Conservation (phyloP, 2,888 invertebrate genomes). For the Parapristionchus giblindavisi region DNA sequence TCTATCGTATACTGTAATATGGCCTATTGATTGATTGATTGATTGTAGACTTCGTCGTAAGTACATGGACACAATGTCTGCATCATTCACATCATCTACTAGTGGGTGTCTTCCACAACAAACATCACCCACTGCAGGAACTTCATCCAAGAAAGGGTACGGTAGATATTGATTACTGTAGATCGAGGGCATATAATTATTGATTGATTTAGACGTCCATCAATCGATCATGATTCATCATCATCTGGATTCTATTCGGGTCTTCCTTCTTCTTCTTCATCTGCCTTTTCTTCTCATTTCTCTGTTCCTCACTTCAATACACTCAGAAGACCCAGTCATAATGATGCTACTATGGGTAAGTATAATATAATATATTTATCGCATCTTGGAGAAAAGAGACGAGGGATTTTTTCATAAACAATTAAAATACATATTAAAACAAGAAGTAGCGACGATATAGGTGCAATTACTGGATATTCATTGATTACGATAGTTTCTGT, state of each 20-base stretch:
- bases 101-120: not conserved
- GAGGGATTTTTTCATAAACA: no score
- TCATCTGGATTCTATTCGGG: constrained; percentile 38
- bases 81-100: not conserved
- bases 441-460: not conserved
- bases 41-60: constrained; percentile 28
- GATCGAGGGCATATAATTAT: not conserved
- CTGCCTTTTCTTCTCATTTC: constrained; percentile 34
- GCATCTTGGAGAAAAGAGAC: no score
- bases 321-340: constrained; percentile 32
- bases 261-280: constrained; percentile 18
- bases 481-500: not conserved
- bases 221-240: constrained; percentile 26
- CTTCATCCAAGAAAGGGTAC: constrained; percentile 34
- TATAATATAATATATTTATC: not conserved
- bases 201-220: constrained; percentile 6
- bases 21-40: not conserved
- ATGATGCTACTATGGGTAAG: not conserved
- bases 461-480: constrained; percentile 7
- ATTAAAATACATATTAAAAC: no score
- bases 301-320: constrained; percentile 36
- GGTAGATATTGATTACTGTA: not conserved
- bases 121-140: constrained; percentile 13
- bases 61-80: constrained; percentile 29
- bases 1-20: not conserved